Evolutionary conservation across 2,113 vertebrate genomes (phyloP).

Genomic region (Dolichotis patagonum): DNA sequence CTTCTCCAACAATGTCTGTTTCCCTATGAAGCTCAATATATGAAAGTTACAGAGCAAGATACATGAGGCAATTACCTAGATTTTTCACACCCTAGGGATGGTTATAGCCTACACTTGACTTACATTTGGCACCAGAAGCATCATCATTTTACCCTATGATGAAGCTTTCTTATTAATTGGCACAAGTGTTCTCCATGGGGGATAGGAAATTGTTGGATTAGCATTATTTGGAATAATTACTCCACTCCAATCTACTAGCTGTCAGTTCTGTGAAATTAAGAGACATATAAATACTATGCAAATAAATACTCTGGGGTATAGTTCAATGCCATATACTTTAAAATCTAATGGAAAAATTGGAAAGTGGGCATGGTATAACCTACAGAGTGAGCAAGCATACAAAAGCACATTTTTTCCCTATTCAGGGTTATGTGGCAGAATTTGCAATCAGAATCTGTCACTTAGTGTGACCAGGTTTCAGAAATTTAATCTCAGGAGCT

Average conservation of each 20-base stretch:
- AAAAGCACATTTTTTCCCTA: conserved; percentile 20
- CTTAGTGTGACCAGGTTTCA: not conserved
- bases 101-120: not conserved
- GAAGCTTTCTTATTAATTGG: conserved; percentile 80
- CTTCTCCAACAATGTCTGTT: not conserved
- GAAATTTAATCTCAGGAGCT: not conserved
- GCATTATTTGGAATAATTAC: conserved; percentile 81
- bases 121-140: conserved; percentile 63
- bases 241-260: conserved; percentile 68
- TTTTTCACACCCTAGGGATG: not conserved
- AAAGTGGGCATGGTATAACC: not conserved
- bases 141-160: conserved; percentile 72
- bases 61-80: conserved; percentile 27
- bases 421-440: not conserved
- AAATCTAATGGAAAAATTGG: conserved; percentile 58
- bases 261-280: conserved; percentile 63
- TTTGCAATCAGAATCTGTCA: not conserved
- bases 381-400: not conserved
- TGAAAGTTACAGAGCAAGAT: conserved; percentile 9
- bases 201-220: conserved; percentile 79
- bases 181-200: conserved; percentile 55
- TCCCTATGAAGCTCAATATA: not conserved
- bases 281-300: conserved; percentile 66
- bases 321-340: conserved; percentile 53
- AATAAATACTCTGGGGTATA: conserved; percentile 20